Conservation (phyloP, 2,888 invertebrate species). For the Euphydryas editha region DNA sequence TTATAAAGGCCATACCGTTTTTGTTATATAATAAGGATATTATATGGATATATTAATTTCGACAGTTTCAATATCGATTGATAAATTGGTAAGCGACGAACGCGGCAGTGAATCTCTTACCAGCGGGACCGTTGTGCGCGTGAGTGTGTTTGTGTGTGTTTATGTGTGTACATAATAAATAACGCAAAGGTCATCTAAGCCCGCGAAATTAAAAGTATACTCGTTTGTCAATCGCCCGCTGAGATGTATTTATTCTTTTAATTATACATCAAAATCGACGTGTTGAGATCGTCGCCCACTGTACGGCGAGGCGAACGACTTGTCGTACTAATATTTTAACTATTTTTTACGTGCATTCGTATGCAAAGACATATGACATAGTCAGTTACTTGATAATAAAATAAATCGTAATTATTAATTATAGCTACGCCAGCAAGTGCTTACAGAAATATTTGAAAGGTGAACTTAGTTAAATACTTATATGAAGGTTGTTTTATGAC, state of each 20-base stretch:
- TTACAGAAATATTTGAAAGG: no score
- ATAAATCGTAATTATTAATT: no score
- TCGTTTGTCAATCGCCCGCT: constrained; percentile 22
- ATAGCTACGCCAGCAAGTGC: no score
- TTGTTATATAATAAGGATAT: no score
- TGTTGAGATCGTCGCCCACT: not conserved
- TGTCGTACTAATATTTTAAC: not conserved
- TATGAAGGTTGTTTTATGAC: no score
- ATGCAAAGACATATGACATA: no score
- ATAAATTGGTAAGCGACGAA: not conserved
- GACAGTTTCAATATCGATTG: not conserved
- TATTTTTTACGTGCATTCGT: not conserved
- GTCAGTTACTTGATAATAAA: no score
- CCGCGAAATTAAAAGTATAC: not conserved
- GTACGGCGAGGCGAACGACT: not conserved
- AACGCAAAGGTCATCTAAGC: constrained; percentile 13
- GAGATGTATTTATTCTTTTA: constrained; percentile 22
- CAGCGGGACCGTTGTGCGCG: not conserved
- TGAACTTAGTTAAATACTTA: no score
- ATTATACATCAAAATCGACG: constrained; percentile 13
- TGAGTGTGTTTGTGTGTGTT: no score
- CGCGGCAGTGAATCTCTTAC: not conserved
- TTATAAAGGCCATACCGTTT: no score
- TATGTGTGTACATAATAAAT: constrained; percentile 27
- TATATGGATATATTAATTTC: no score